phyloP scores from a whole-genome alignment of 2,113 vertebrate species.

The Mungos mungo region DNA sequence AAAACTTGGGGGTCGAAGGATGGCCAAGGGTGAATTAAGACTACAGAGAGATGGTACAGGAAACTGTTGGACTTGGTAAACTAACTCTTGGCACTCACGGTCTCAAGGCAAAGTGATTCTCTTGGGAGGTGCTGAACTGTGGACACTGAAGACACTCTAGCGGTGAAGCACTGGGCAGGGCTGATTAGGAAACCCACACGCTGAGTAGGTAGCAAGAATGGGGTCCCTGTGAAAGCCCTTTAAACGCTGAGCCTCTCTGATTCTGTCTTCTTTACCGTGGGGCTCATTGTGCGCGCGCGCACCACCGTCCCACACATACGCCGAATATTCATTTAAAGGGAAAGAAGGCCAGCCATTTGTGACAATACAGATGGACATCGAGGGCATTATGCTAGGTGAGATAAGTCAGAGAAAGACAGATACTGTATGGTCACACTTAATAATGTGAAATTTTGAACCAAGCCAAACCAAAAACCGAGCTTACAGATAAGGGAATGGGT shows the following conservation, averaged over 20 bases:
- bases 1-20: fast-evolving
- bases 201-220: too few species aligned
- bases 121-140: background rate
- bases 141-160: background rate
- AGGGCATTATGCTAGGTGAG: background rate
- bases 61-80: background rate
- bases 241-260: background rate
- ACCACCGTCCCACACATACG: too few species aligned
- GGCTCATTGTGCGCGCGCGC: background rate
- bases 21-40: background rate
- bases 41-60: background rate
- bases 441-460: background rate
- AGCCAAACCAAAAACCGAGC: background rate
- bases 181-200: background rate
- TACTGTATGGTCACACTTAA: background rate
- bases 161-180: background rate
- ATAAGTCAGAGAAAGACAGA: background rate
- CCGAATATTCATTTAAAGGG: background rate
- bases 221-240: background rate
- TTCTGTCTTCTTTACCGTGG: background rate
- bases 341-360: background rate
- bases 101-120: background rate
- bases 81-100: background rate
- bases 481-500: background rate
- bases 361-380: background rate